Conservation (phyloP, 2,113 vertebrate genomes). For the Stercorarius parasiticus region DNA sequence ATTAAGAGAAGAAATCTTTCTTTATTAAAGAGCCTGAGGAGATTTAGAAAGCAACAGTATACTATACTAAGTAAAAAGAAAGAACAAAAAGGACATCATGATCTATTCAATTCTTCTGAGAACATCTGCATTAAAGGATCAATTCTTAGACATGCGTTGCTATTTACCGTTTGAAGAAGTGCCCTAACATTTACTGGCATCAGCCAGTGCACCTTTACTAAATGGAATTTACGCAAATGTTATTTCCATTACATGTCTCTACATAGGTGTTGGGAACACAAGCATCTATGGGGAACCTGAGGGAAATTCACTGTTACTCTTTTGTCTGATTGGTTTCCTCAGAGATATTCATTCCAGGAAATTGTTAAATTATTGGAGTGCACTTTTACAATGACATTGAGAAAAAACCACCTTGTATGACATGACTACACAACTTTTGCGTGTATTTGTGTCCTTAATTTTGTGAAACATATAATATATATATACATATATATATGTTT, state of each 20-base stretch:
- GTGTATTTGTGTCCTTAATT: not conserved
- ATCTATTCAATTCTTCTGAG: slow-evolving; percentile 9
- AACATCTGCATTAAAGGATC: slow-evolving; percentile 10
- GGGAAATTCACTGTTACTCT: not conserved
- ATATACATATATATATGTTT: not conserved
- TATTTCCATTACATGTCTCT: not conserved
- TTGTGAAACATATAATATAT: not conserved
- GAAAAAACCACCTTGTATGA: not conserved
- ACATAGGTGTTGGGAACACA: not conserved
- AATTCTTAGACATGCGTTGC: not conserved
- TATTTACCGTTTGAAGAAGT: slow-evolving; percentile 27
- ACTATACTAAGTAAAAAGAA: slow-evolving; percentile 1
- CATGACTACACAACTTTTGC: not conserved
- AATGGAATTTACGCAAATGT: slow-evolving; percentile 26
- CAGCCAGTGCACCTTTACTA: not conserved
- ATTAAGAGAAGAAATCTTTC: slow-evolving; percentile 33
- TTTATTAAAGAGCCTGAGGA: slow-evolving; percentile 2
- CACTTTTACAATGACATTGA: not conserved
- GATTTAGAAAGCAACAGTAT: slow-evolving; percentile 1
- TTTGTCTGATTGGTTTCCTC: not conserved
- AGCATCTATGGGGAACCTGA: not conserved
- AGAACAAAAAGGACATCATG: not conserved
- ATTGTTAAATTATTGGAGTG: not conserved
- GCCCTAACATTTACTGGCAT: not conserved
- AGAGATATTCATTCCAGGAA: not conserved